Conservation (phyloP, 2,797 vertebrate genomes). For the Myiotriccus ornatus region DNA sequence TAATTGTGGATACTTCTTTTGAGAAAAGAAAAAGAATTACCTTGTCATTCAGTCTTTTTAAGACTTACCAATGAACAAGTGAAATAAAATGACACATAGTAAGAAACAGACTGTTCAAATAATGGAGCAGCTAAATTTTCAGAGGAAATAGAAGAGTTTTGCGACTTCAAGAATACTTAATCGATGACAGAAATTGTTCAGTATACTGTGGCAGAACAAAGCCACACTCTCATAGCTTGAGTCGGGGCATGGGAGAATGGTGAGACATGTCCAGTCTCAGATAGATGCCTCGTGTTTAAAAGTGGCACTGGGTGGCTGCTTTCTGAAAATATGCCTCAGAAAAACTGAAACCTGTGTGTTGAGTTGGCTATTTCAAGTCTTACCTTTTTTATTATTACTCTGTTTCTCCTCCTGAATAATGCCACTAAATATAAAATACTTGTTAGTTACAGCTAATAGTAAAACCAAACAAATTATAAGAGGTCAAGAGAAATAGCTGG, state of each 20-base stretch:
- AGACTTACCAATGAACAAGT: background rate
- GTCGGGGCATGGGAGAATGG: rapidly evolving
- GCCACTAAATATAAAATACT: background rate
- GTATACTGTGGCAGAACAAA: background rate
- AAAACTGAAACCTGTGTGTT: background rate
- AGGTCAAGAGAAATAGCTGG: background rate
- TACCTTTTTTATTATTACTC: background rate
- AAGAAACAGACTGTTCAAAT: background rate
- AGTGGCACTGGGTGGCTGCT: background rate
- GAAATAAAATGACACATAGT: background rate
- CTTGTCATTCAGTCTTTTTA: conserved; percentile 9
- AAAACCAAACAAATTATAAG: background rate
- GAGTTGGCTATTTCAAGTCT: background rate
- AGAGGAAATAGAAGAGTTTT: background rate
- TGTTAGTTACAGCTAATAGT: background rate
- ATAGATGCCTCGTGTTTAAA: background rate
- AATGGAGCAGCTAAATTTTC: background rate
- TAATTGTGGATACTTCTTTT: background rate
- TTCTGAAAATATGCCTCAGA: background rate
- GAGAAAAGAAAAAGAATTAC: conserved; percentile 23
- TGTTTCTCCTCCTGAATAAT: background rate
- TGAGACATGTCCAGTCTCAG: background rate
- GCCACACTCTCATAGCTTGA: background rate
- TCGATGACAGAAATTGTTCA: background rate
- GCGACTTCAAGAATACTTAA: background rate